Percentiles rank a stretch among this genome's conserved stretches.
Evolutionary conservation across 2,113 vertebrate genomes (phyloP).

Genomic region (Falco punctatus): DNA sequence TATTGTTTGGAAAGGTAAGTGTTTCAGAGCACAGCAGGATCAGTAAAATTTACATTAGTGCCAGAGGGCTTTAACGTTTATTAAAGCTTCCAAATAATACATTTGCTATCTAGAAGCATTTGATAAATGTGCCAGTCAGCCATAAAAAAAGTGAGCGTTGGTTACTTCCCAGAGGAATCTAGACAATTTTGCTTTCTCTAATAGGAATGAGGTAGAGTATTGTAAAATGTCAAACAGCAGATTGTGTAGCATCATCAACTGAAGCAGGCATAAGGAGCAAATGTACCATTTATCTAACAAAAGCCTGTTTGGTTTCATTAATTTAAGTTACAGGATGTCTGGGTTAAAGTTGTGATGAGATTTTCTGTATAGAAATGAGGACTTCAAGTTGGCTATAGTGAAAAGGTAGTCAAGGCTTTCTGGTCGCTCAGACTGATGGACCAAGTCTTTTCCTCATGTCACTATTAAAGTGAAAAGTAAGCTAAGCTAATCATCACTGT

Average conservation of each 20-base stretch:
- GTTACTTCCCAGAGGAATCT: constrained; percentile 66
- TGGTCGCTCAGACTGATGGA: fast-evolving
- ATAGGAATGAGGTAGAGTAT: constrained; percentile 54
- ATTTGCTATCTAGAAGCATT: constrained; percentile 47
- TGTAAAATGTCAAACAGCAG: constrained; percentile 69
- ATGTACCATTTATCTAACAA: constrained; percentile 8
- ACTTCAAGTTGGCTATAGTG: background rate
- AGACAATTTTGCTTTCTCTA: constrained; percentile 68
- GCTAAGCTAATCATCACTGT: background rate
- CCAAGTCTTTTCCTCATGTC: background rate
- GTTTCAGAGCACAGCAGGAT: background rate
- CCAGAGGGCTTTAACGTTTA: constrained; percentile 51
- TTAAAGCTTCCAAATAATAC: constrained; percentile 67
- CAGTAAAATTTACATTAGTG: constrained; percentile 14
- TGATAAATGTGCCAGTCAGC: constrained; percentile 66
- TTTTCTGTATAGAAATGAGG: background rate
- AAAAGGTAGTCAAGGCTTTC: background rate
- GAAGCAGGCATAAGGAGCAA: constrained; percentile 25
- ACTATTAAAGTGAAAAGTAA: background rate
- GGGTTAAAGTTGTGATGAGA: background rate
- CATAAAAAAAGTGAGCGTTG: constrained; percentile 42
- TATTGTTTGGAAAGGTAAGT: background rate
- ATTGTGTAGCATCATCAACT: background rate
- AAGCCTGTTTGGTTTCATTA: constrained; percentile 28
- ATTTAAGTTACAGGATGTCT: constrained; percentile 21